Evolutionary conservation across 2,888 invertebrate genomes (phyloP).

Genomic region (Acholoe squamosa): DNA sequence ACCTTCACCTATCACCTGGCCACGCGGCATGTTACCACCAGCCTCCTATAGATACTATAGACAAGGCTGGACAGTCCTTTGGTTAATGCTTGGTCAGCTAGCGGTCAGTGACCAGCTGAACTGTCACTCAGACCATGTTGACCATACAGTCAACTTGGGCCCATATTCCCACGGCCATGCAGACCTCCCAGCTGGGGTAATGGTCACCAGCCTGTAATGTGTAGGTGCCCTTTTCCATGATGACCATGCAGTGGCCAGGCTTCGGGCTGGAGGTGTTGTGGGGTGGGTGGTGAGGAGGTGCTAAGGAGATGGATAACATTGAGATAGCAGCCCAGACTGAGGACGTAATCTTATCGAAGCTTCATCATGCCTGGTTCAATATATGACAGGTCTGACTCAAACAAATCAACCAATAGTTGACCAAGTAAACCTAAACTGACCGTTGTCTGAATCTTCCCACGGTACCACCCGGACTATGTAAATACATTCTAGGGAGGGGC

Average conservation of each 20-base stretch:
- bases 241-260: not conserved
- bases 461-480: too few species aligned
- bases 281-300: not conserved
- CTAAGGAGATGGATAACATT: not conserved
- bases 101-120: constrained; percentile 36
- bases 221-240: not conserved
- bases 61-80: too few species aligned
- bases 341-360: constrained; percentile 27
- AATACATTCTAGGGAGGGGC: too few species aligned
- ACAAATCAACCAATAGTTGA: not conserved
- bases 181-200: not conserved
- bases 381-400: constrained; percentile 23
- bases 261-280: too few species aligned
- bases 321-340: not conserved
- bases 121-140: constrained; percentile 44
- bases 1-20: constrained; percentile 37
- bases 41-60: not conserved
- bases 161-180: constrained; percentile 3
- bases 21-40: not conserved
- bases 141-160: not conserved
- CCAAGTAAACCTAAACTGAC: too few species aligned
- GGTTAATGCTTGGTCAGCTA: not conserved
- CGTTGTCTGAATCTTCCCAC: too few species aligned
- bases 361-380: not conserved
- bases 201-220: not conserved